Conservation (phyloP, 2,888 invertebrate species). For the Conistra vaccinii region DNA sequence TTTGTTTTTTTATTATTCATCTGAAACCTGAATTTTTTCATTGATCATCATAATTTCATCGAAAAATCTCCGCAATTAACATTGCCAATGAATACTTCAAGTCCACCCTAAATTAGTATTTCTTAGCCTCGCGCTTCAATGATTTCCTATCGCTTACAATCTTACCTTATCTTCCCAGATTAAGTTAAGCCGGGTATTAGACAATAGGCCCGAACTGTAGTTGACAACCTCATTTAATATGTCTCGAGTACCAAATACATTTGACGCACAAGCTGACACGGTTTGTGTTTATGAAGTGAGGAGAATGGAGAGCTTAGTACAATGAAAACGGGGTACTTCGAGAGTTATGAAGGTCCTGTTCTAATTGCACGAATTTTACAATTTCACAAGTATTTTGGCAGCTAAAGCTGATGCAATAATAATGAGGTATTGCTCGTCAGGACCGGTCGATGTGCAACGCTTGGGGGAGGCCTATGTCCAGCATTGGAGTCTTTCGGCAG, state of each 20-base stretch:
- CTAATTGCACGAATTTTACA: neutral
- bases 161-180: slow-evolving; percentile 25
- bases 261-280: slow-evolving; percentile 43
- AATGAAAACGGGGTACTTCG: slow-evolving; percentile 1
- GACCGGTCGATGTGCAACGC: neutral
- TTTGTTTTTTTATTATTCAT: neutral
- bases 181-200: slow-evolving; percentile 33
- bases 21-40: neutral
- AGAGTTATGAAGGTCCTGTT: neutral
- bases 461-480: neutral
- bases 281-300: slow-evolving; percentile 31
- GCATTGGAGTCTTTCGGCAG: neutral
- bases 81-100: too few species aligned
- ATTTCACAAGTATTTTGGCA: neutral
- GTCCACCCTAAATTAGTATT: too few species aligned
- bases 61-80: too few species aligned
- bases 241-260: slow-evolving; percentile 42
- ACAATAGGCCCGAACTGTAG: slow-evolving; percentile 53
- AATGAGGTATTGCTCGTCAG: neutral
- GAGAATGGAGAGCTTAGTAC: slow-evolving; percentile 8
- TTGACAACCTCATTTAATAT: slow-evolving; percentile 47
- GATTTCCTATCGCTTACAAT: slow-evolving; percentile 27
- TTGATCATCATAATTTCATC: too few species aligned
- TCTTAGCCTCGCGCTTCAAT: neutral
- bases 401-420: neutral